phyloP scores from a whole-genome alignment of 2,797 vertebrate genomes.

The Octomys mimax region DNA sequence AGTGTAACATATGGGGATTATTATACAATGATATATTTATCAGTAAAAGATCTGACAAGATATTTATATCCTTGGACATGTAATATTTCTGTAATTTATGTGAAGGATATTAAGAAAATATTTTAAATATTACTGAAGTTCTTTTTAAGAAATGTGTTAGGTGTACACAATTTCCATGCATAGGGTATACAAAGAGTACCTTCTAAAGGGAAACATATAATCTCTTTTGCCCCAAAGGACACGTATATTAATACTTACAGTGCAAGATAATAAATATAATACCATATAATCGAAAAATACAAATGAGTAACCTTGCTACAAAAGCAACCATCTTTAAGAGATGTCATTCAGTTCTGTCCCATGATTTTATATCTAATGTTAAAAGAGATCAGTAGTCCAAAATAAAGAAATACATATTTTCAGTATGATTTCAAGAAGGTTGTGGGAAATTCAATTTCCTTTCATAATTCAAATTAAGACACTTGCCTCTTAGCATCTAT shows the following conservation, averaged over 20 bases:
- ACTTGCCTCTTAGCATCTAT: not conserved
- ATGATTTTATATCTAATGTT: not conserved
- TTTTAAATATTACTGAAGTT: not conserved
- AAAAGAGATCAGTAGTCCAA: not conserved
- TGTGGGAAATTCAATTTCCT: not conserved
- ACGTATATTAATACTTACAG: not conserved
- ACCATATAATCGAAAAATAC: not conserved
- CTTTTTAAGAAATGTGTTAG: not conserved
- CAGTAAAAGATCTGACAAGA: not conserved
- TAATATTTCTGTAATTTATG: not conserved
- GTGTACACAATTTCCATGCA: not conserved
- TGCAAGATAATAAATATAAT: not conserved
- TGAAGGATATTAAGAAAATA: not conserved
- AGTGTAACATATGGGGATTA: not conserved
- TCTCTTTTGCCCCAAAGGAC: not conserved
- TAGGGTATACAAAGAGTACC: not conserved
- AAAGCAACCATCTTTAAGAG: not conserved
- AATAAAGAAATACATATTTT: not conserved
- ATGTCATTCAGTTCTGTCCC: not conserved
- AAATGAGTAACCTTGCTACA: not conserved
- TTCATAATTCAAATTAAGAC: not conserved
- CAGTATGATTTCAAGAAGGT: not conserved
- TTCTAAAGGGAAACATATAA: not conserved
- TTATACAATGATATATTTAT: not conserved
- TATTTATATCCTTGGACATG: not conserved